phyloP scores from a whole-genome alignment of 2,113 vertebrate species.

The Chaenocephalus aceratus region DNA sequence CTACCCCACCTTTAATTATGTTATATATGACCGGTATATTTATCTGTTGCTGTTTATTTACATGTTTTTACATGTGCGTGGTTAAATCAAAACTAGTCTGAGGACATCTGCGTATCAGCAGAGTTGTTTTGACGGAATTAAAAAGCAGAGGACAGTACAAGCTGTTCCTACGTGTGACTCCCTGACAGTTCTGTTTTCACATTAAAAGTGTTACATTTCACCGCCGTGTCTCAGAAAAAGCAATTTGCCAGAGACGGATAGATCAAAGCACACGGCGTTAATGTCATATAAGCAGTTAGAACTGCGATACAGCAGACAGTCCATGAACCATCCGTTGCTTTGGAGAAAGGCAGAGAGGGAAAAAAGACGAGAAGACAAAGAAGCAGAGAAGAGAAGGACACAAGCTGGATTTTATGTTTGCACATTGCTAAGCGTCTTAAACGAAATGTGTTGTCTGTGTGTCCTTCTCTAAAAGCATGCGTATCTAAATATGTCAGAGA shows the following conservation, averaged over 20 bases:
- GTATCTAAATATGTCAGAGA: constrained; percentile 56
- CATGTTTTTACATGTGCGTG: no score
- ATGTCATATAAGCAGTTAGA: constrained; percentile 63
- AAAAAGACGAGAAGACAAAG: constrained; percentile 10
- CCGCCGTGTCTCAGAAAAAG: constrained; percentile 39
- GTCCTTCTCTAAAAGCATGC: constrained; percentile 55
- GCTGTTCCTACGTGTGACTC: neutral
- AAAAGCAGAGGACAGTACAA: constrained; percentile 5
- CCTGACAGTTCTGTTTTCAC: constrained; percentile 26
- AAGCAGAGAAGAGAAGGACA: constrained; percentile 20
- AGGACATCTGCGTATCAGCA: constrained; percentile 25
- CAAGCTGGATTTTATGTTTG: constrained; percentile 32
- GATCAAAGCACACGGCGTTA: constrained; percentile 67
- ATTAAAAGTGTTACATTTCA: constrained; percentile 46
- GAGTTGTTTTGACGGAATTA: constrained; percentile 24
- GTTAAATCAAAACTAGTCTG: neutral
- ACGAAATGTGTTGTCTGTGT: constrained; percentile 49
- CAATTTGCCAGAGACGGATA: constrained; percentile 59
- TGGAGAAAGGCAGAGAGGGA: constrained; percentile 17
- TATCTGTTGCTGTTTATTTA: no score
- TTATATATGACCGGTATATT: no score
- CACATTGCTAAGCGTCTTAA: constrained; percentile 48
- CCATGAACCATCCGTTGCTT: constrained; percentile 43
- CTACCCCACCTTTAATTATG: no score
- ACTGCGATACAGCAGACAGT: constrained; percentile 42